A percentile compares a stretch with the other conserved stretches of the same genome.
These are phyloP conservation scores for Labeo calbasu DNA, from an alignment of 2,797 vertebrate genomes.

Conservation along the genomic window DNA sequence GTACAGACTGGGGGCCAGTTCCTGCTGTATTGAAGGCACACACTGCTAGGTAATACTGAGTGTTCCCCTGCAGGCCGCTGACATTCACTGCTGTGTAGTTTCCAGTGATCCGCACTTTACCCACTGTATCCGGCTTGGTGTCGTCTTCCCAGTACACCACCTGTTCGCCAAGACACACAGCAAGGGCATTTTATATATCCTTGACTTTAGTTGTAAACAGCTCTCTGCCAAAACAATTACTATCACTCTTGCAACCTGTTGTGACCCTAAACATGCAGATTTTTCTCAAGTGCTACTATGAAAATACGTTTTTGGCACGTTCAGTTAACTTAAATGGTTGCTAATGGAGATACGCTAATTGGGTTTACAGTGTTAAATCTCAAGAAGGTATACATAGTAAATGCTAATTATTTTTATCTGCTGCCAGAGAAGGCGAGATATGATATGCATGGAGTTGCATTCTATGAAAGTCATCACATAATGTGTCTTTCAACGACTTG, in stretches of 20 bases:
- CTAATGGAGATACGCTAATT: slow-evolving; percentile 7
- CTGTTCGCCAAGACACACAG: slow-evolving; percentile 67
- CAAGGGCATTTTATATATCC: slow-evolving; percentile 25
- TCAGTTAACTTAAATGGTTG: neutral
- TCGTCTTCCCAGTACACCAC: slow-evolving; percentile 92
- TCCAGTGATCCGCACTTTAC: slow-evolving; percentile 85
- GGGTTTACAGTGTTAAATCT: slow-evolving; percentile 2
- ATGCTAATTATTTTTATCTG: neutral
- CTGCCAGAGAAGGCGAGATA: slow-evolving; percentile 1
- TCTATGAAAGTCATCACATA: neutral
- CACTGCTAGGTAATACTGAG: slow-evolving; percentile 86
- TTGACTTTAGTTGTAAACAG: slow-evolving; percentile 41
- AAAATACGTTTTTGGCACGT: neutral
- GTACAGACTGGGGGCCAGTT: slow-evolving; percentile 86
- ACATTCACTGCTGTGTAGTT: slow-evolving; percentile 88
- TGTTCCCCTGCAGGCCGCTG: slow-evolving; percentile 84
- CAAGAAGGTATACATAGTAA: slow-evolving; percentile 11
- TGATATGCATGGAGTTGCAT: slow-evolving; percentile 5
- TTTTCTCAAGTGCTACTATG: slow-evolving; percentile 10
- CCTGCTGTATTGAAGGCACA: slow-evolving; percentile 93
- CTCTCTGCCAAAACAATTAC: slow-evolving; percentile 32
- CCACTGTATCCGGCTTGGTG: slow-evolving; percentile 87
- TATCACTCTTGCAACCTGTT: neutral
- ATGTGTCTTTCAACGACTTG: neutral
- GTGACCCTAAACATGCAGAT: slow-evolving; percentile 22